Base-by-base conservation (phyloP, 2,888 invertebrate genomes). In the Opisthograptis luteolata region DNA sequence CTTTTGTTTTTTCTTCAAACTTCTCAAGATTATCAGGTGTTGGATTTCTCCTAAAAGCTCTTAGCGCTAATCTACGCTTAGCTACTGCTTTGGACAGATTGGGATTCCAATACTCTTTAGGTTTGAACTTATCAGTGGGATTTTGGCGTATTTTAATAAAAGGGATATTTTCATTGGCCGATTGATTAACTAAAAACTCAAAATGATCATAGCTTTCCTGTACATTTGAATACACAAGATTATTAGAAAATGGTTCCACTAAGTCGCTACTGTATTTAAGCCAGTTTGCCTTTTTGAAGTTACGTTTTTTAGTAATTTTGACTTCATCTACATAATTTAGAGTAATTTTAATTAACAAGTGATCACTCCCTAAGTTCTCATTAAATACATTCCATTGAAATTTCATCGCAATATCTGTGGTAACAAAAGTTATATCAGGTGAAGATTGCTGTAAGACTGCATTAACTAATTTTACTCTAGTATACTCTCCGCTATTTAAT, bases 101-200 rank as follows among this genome's bases (percentile, higher is more conserved):
- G 0, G 39, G 14, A 13, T 22, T 48, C 66, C 68, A 68, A 31
- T 65, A 68, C 0, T 32, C 13, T 39, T 63, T 64, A 0, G 64
- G 58, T 14, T 34, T 57, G 49, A 68, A 66, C 6, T 61, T 62
- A 5, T 4, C 1, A 6, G 3, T 7, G 2, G 22, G 30, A 30
- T 41, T n/a, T 9, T n/a, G 6, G n/a, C 3, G 5, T 12, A 22
- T 14, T 22, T 22, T 30, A 30, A 9, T 22, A 3, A 6, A 8
- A 22, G 41, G 41, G 2, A 41, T 41, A 22, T 22, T 8, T 14
- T n/a, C n/a, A 15, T 41, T n/a, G 2, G 27, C 31, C 2, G 41
- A 30, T 3, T 5, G 3, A 8, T 31, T 27, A n/a, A 31, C 9
- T 1, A 3, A 6, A 1, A 7, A 3, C 2, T 17, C 7, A 13